Evolutionary conservation across 2,888 invertebrate species (phyloP).

Genomic region (Netelia virgata): DNA sequence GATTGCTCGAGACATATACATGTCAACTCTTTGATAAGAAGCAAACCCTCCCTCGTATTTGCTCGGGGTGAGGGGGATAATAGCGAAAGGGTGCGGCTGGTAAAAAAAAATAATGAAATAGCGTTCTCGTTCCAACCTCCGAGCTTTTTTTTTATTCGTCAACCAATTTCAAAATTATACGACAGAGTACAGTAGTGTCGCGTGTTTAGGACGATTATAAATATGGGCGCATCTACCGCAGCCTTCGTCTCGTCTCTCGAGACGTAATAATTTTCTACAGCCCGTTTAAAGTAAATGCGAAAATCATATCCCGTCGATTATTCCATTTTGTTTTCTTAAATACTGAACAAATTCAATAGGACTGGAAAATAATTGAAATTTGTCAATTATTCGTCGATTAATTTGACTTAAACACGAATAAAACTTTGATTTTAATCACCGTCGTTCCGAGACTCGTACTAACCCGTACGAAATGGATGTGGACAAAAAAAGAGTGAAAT

Average conservation of each 20-base stretch:
- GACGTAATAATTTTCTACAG: not conserved
- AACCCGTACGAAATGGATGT: not conserved
- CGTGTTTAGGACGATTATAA: conserved; percentile 27
- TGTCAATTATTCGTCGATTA: too few relatives aligned
- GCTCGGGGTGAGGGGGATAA: conserved; percentile 25
- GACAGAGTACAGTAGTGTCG: conserved; percentile 31
- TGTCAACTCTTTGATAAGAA: conserved; percentile 7
- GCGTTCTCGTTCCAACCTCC: not conserved
- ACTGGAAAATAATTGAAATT: not conserved
- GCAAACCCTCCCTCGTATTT: conserved; percentile 27
- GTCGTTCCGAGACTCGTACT: not conserved
- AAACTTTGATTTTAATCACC: not conserved
- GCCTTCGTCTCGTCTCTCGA: conserved; percentile 1
- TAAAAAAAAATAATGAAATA: conserved; percentile 16
- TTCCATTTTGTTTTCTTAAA: too few relatives aligned
- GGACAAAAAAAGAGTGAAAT: not conserved
- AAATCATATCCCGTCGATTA: not conserved
- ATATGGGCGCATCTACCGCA: conserved; percentile 4
- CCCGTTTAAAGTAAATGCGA: conserved; percentile 3
- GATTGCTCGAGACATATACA: not conserved
- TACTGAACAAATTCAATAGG: not conserved
- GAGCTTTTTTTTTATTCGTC: conserved; percentile 22
- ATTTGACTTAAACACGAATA: too few relatives aligned
- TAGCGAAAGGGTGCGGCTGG: conserved; percentile 48
- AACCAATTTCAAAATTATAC: conserved; percentile 27